Conservation (phyloP, 2,113 vertebrate species). For the Oncorhynchus clarkii region DNA sequence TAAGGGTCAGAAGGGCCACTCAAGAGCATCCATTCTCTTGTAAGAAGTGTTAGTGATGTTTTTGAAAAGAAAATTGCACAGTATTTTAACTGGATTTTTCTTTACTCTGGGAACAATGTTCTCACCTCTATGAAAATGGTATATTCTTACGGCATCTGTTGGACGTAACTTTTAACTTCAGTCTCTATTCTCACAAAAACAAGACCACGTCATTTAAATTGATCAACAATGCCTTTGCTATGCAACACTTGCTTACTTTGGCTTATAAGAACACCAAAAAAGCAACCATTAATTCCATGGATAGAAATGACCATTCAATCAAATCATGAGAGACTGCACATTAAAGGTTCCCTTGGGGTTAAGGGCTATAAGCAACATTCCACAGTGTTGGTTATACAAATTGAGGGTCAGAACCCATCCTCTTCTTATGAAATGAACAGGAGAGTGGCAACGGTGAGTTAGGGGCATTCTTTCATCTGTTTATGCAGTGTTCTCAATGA, state of each 20-base stretch:
- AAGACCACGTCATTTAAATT: not conserved
- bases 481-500: constrained; percentile 9
- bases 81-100: too few relatives aligned
- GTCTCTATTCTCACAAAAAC: not conserved
- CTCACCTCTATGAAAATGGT: too few relatives aligned
- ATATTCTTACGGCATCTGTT: too few relatives aligned
- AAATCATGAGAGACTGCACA: not conserved
- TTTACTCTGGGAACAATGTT: too few relatives aligned
- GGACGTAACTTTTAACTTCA: too few relatives aligned
- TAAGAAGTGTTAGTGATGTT: too few relatives aligned
- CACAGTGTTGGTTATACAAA: not conserved
- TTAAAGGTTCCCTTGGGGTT: not conserved
- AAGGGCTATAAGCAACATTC: not conserved
- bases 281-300: not conserved
- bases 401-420: constrained; percentile 17
- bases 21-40: too few relatives aligned
- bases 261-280: too few relatives aligned
- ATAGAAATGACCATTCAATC: not conserved
- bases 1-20: too few relatives aligned
- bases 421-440: constrained; percentile 1
- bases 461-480: constrained; percentile 24
- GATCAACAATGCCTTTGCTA: not conserved
- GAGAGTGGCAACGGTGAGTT: constrained; percentile 25
- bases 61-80: too few relatives aligned
- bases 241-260: not conserved